A percentile compares a stretch with the other conserved stretches of the same genome.
phyloP scores from a whole-genome alignment of 2,888 invertebrate genomes.

The Cephalotes varians region DNA sequence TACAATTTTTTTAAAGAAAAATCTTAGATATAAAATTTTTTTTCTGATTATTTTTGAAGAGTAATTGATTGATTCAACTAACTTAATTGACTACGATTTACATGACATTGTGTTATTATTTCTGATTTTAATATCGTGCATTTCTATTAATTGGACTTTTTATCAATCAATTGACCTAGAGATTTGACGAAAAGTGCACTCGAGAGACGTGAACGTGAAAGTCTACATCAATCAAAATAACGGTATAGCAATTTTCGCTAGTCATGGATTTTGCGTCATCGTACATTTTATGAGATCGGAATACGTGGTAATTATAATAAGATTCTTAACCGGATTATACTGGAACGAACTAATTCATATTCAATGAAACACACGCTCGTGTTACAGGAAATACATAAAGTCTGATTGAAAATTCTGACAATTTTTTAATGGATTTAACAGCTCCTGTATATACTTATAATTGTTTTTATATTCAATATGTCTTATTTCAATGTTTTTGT shows the following conservation, averaged over 20 bases:
- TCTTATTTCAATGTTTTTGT: not conserved
- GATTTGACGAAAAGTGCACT: conserved; percentile 8
- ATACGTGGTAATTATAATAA: conserved; percentile 12
- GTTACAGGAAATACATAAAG: not conserved
- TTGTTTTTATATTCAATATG: not conserved
- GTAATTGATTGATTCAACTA: not conserved
- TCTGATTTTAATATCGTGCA: not conserved
- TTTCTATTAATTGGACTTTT: not conserved
- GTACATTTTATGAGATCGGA: not conserved
- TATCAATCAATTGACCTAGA: not conserved
- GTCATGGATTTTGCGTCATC: conserved; percentile 13
- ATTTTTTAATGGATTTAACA: conserved; percentile 1
- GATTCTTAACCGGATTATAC: conserved; percentile 24
- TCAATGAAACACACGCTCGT: not conserved
- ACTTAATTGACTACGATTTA: not conserved
- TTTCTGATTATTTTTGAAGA: not conserved
- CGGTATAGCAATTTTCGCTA: conserved; percentile 5
- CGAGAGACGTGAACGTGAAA: conserved; percentile 17
- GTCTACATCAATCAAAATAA: conserved; percentile 38
- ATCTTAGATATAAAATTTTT: not conserved
- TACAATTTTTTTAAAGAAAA: not conserved
- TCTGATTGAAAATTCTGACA: not conserved
- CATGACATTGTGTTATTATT: not conserved
- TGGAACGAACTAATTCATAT: conserved; percentile 12
- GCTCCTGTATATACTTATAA: not conserved